These are phyloP conservation scores for Xiphias gladius DNA, from an alignment of 2,113 vertebrate species.

Conservation along the genomic window DNA sequence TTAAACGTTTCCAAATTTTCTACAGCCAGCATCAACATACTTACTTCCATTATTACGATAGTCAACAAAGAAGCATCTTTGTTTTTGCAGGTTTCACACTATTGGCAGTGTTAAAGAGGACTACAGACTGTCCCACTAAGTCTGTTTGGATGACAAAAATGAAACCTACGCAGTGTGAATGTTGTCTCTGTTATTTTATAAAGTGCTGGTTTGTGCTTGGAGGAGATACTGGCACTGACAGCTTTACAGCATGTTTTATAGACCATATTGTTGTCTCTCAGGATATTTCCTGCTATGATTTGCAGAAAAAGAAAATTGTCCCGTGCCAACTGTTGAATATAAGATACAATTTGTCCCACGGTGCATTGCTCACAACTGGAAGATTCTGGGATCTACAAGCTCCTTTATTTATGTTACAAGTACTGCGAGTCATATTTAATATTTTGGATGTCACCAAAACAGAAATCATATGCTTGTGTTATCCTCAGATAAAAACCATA, in stretches of 20 bases:
- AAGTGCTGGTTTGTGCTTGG: conserved; percentile 49
- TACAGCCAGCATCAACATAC: not conserved
- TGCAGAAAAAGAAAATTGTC: conserved; percentile 43
- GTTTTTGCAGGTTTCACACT: conserved; percentile 39
- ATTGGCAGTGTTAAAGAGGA: conserved; percentile 42
- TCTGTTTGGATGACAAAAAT: conserved; percentile 62
- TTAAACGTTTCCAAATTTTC: conserved; percentile 18
- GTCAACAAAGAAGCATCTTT: conserved; percentile 41
- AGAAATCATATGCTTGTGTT: conserved; percentile 5
- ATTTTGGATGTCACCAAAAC: conserved; percentile 21
- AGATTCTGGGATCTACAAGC: conserved; percentile 27
- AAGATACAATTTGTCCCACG: conserved; percentile 47
- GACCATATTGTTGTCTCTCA: conserved; percentile 64
- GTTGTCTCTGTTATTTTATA: conserved; percentile 55
- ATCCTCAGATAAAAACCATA: conserved; percentile 8
- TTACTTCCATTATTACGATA: conserved; percentile 22
- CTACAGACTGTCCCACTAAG: conserved; percentile 56
- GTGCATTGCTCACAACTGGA: conserved; percentile 43
- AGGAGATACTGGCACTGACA: conserved; percentile 55
- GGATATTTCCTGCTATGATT: conserved; percentile 62
- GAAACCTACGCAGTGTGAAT: conserved; percentile 60
- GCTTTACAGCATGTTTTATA: conserved; percentile 66
- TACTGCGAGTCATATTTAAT: not conserved
- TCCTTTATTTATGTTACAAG: conserved; percentile 31
- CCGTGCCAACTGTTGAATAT: conserved; percentile 54